These are phyloP conservation scores for Okamejei kenojei DNA, from an alignment of 2,797 vertebrate genomes.

Conservation along the genomic window DNA sequence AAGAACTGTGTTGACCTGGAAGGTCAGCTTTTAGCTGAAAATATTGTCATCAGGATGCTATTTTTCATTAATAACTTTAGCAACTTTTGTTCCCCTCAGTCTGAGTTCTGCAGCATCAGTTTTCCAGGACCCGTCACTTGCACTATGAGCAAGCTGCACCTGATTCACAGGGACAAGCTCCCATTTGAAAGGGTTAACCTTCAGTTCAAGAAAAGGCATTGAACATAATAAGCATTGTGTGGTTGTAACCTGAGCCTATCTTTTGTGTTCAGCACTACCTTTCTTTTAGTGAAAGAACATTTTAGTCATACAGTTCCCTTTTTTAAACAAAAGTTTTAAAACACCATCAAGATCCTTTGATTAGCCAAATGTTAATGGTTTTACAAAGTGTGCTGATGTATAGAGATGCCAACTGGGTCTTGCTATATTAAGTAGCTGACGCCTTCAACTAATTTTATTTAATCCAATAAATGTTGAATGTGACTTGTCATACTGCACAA, in stretches of 20 bases:
- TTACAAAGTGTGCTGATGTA: background rate
- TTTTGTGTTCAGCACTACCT: background rate
- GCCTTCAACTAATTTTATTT: background rate
- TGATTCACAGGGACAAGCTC: background rate
- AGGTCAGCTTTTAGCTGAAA: background rate
- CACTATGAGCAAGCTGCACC: background rate
- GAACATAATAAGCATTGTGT: background rate
- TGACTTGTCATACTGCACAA: background rate
- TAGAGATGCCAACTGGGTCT: too few species aligned
- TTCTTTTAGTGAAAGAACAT: background rate
- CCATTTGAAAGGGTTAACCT: background rate
- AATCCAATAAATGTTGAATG: background rate
- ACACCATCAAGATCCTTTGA: background rate
- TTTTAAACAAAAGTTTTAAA: background rate
- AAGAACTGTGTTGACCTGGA: background rate
- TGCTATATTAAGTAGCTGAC: background rate
- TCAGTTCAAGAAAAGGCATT: background rate
- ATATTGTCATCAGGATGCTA: background rate
- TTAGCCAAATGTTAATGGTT: background rate
- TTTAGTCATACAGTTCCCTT: background rate
- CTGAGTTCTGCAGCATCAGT: background rate
- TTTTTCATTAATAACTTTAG: background rate
- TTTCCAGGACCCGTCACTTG: background rate
- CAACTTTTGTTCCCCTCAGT: background rate
- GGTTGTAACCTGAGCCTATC: background rate